Evolutionary conservation across 2,797 vertebrate species (phyloP).

Genomic region (Hypotaenidia okinawae): DNA sequence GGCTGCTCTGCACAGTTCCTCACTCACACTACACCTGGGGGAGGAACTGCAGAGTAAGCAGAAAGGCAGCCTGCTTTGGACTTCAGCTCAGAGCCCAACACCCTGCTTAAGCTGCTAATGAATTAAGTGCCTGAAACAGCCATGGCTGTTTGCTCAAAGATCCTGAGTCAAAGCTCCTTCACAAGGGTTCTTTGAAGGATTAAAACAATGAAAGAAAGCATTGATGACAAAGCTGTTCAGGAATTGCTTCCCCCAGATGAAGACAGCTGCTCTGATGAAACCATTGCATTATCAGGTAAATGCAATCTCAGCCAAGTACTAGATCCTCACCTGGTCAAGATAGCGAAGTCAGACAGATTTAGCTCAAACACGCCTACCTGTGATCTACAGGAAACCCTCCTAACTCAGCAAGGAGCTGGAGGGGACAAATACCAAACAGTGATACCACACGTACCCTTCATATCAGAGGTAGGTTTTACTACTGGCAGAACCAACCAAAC

Average conservation of each 20-base stretch:
- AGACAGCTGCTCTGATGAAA: background rate
- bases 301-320: accelerated
- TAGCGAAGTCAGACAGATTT: background rate
- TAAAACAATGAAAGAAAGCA: background rate
- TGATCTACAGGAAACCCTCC: background rate
- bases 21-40: accelerated
- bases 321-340: background rate
- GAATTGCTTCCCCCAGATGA: background rate
- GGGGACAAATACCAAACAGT: background rate
- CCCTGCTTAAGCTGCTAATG: background rate
- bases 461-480: background rate
- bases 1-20: background rate
- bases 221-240: background rate
- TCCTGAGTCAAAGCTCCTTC: background rate
- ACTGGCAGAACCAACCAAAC: background rate
- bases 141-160: background rate
- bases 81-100: background rate
- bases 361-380: background rate
- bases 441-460: accelerated
- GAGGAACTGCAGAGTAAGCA: background rate
- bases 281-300: background rate
- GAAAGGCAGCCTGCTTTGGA: background rate
- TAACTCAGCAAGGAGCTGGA: background rate
- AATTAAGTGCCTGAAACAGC: background rate
- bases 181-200: background rate